These are phyloP conservation scores for Hyles lineata DNA, from an alignment of 2,888 invertebrate genomes.

Conservation along the genomic window DNA sequence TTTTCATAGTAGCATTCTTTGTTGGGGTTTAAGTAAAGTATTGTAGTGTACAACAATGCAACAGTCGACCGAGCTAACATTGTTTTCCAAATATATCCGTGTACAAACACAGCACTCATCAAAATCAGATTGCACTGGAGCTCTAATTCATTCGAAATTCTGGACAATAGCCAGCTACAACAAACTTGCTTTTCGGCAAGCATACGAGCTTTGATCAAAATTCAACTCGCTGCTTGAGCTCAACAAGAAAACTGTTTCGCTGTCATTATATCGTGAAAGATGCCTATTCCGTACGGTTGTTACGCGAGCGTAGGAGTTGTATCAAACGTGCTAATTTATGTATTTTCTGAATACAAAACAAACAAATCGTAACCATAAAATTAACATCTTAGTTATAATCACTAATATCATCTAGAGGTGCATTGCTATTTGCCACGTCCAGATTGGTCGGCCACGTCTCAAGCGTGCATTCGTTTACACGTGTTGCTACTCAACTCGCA, in stretches of 20 bases:
- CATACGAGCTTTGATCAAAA: constrained; percentile 25
- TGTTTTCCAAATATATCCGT: constrained; percentile 31
- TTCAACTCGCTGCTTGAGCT: neutral
- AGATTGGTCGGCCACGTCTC: neutral
- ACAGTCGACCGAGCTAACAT: constrained; percentile 25
- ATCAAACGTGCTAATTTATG: no score
- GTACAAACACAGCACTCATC: constrained; percentile 31
- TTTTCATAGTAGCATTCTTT: constrained; percentile 7
- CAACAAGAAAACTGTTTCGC: neutral
- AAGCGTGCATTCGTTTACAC: neutral
- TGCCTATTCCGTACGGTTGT: no score
- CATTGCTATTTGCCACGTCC: neutral
- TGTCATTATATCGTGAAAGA: neutral
- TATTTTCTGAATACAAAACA: no score
- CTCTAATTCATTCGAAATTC: constrained; percentile 30
- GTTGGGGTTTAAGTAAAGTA: neutral
- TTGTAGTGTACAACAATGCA: constrained; percentile 24
- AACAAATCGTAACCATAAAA: no score
- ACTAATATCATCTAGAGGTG: neutral
- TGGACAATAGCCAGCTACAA: constrained; percentile 33
- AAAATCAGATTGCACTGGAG: constrained; percentile 31
- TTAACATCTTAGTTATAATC: neutral
- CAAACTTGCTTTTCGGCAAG: constrained; percentile 27
- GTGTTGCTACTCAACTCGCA: neutral
- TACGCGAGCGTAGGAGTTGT: no score